Evolutionary conservation across 2,888 invertebrate genomes (phyloP), one percentile per base, ranked within the genome.

Genomic region (Trachelus tabidus): DNA sequence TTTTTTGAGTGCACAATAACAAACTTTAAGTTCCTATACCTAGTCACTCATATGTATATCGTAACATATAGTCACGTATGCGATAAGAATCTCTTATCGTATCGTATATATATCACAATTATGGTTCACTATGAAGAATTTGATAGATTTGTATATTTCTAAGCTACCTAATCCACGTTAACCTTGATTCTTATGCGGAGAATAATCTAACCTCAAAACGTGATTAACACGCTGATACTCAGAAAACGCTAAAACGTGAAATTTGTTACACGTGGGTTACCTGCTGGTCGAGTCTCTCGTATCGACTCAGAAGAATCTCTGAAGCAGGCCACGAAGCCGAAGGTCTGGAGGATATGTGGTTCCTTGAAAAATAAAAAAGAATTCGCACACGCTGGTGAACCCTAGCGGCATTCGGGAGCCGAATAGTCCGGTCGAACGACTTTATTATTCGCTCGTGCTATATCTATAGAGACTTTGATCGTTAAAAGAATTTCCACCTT

Each of bases 401-500:
- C 71, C 71, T 71, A 31, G 71, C 71, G 71, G 31, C 71, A 34
- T 71, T 71, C 34, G 34, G 71, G 71, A 71, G 56, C 71, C 71
- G 71, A 15, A 33, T 71, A 33, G 34, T 30, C 71, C 11, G 71
- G 71, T 71, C 71, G 31, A 71, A 71, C 71, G 71, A 71, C 71
- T 71, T 71, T 71, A 71, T 71, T 71, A 71, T 71, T 71, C 71
- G 31, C 71, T 9, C 2, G 56, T 56, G 23, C 56, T 56, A 56
- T 56, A 23, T 56, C 56, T 23, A 23, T 56, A 56, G 56, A 56
- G 23, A 56, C 56, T 23, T 56, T 23, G 56, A 56, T 56, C 23
- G 23, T 9, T 56, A 23, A 23, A 2, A 56, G 56, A 56, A 56
- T 56, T 23, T 56, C 9, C 56, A 56, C 9, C 23, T 23, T 15